Evolutionary conservation across 2,797 vertebrate genomes (phyloP).

Genomic region (Manis javanica): DNA sequence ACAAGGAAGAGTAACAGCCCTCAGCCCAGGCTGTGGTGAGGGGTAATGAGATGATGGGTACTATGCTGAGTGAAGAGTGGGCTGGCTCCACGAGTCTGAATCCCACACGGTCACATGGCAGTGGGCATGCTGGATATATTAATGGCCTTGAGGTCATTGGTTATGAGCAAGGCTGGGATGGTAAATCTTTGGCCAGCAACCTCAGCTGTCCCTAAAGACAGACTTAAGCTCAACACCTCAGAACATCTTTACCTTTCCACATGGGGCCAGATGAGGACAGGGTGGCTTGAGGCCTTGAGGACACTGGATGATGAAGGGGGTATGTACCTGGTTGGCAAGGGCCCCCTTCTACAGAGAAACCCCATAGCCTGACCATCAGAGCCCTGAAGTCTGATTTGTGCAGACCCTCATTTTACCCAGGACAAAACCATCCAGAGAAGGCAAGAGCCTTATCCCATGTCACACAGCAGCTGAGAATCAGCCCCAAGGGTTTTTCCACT

Average conservation of each 20-base stretch:
- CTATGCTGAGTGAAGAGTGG: background rate
- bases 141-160: background rate
- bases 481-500: background rate
- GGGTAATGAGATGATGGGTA: accelerated
- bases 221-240: background rate
- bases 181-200: background rate
- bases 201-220: background rate
- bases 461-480: background rate
- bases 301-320: background rate
- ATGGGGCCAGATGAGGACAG: background rate
- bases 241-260: background rate
- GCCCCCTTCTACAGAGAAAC: background rate
- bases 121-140: accelerated
- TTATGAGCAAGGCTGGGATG: background rate
- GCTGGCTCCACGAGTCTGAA: background rate
- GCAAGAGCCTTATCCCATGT: background rate
- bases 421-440: background rate
- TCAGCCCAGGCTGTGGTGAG: background rate
- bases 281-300: background rate
- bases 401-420: background rate
- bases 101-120: background rate
- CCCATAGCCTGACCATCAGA: background rate
- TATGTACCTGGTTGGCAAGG: background rate
- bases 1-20: background rate
- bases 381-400: background rate